Percentiles rank a stretch among this genome's conserved stretches.
phyloP scores from a whole-genome alignment of 2,797 vertebrate genomes.

The Pseudomugil tenellus region DNA sequence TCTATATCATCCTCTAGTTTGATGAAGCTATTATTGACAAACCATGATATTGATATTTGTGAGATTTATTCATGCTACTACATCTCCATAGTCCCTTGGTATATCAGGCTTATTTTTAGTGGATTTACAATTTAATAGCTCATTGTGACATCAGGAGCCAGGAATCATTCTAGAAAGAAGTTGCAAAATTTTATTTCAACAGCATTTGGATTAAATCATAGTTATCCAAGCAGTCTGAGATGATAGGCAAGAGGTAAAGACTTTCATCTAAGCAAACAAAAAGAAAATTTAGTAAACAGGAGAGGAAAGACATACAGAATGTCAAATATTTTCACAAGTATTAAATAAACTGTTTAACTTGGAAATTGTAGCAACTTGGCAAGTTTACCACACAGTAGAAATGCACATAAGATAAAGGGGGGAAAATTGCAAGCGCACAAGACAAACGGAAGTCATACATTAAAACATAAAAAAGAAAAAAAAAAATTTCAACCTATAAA shows the following conservation, averaged over 20 bases:
- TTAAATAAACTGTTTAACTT: too few species aligned
- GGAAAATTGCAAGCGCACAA: background rate
- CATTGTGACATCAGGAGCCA: slow-evolving; percentile 18
- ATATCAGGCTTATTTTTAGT: slow-evolving; percentile 22
- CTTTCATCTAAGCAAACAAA: slow-evolving; percentile 4
- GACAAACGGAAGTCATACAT: background rate
- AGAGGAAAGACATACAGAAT: background rate
- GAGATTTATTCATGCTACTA: slow-evolving; percentile 32
- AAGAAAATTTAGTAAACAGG: slow-evolving; percentile 1
- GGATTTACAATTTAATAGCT: slow-evolving; percentile 35
- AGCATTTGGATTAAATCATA: slow-evolving; percentile 30
- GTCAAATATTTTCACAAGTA: background rate
- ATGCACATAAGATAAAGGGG: too few species aligned
- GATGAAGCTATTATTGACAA: slow-evolving; percentile 29
- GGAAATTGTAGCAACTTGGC: too few species aligned
- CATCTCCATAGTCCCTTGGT: slow-evolving; percentile 40
- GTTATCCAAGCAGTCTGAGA: background rate
- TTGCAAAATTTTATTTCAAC: slow-evolving; percentile 39
- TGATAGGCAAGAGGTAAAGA: slow-evolving; percentile 5
- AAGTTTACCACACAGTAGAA: too few species aligned
- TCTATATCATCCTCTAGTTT: slow-evolving; percentile 15
- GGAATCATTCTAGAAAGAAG: slow-evolving; percentile 33
- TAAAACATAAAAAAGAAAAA: too few species aligned
- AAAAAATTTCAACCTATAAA: background rate
- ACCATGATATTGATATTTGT: slow-evolving; percentile 25